phyloP scores from a whole-genome alignment of 2,797 vertebrate species.

The Syngnathus acus region DNA sequence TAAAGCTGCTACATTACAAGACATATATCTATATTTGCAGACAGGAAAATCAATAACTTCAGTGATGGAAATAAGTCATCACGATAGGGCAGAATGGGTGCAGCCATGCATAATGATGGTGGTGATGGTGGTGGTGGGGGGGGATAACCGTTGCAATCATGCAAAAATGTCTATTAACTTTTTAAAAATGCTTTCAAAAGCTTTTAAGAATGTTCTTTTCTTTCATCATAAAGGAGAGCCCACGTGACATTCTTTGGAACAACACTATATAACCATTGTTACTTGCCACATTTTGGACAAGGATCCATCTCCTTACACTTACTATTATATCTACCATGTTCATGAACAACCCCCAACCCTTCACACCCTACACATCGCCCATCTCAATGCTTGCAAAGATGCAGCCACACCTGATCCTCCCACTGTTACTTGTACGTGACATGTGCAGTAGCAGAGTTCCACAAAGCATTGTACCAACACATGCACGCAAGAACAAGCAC shows the following conservation, averaged over 20 bases:
- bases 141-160: no score
- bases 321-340: constrained; percentile 19
- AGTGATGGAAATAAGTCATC: constrained; percentile 5
- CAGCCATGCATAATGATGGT: no score
- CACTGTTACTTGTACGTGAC: constrained; percentile 29
- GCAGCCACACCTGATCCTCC: constrained; percentile 26
- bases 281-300: constrained; percentile 22
- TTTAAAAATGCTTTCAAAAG: not conserved
- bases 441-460: constrained; percentile 46
- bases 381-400: constrained; percentile 20
- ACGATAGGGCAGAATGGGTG: not conserved
- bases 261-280: constrained; percentile 63
- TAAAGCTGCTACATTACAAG: constrained; percentile 6
- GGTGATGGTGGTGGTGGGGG: no score
- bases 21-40: not conserved
- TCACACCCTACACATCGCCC: constrained; percentile 7
- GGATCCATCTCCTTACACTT: constrained; percentile 35
- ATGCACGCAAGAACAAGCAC: not conserved
- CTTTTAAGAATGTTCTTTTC: constrained; percentile 7
- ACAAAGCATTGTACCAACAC: constrained; percentile 8
- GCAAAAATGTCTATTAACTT: not conserved
- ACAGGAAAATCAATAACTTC: not conserved
- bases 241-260: constrained; percentile 73
- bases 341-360: constrained; percentile 9
- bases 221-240: constrained; percentile 63